Conservation (phyloP, 2,888 invertebrate genomes). For the Schizotus pectinicornis region DNA sequence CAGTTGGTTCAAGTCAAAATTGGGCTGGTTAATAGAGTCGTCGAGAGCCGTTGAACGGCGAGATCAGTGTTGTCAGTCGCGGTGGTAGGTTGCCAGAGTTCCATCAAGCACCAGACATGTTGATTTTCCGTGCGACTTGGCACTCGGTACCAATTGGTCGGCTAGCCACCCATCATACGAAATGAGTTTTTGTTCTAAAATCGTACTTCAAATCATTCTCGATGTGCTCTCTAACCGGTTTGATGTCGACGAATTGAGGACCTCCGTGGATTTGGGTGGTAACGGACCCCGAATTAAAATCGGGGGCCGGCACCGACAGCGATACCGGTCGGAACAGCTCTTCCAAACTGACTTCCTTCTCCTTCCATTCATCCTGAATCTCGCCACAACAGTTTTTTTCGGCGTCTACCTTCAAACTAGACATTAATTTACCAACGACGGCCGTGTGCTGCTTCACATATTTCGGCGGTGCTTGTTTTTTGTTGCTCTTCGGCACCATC, state of each 20-base stretch:
- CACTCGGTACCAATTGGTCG: not conserved
- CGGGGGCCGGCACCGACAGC: constrained; percentile 14
- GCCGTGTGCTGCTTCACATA: too few relatives aligned
- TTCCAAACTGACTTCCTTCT: constrained; percentile 23
- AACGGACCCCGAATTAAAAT: constrained; percentile 41
- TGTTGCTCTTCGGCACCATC: constrained; percentile 18
- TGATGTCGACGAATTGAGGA: constrained; percentile 40
- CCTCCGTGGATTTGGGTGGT: constrained; percentile 19
- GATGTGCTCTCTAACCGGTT: constrained; percentile 54
- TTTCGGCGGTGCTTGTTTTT: constrained; percentile 10
- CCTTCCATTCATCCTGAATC: constrained; percentile 19
- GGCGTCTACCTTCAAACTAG: constrained; percentile 16
- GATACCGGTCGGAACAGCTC: constrained; percentile 38
- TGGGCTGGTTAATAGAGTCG: too few relatives aligned
- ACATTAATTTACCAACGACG: constrained; percentile 25
- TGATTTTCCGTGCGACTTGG: not conserved
- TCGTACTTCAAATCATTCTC: constrained; percentile 54
- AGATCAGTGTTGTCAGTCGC: too few relatives aligned
- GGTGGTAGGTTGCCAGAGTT: too few relatives aligned
- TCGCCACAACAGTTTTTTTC: constrained; percentile 25
- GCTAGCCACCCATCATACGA: constrained; percentile 18
- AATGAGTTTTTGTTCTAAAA: constrained; percentile 54
- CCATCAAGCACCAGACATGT: not conserved
- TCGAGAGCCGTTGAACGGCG: too few relatives aligned
- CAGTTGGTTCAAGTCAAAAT: too few relatives aligned